Conservation (phyloP, 2,797 vertebrate genomes). For the Sebastes minor region DNA sequence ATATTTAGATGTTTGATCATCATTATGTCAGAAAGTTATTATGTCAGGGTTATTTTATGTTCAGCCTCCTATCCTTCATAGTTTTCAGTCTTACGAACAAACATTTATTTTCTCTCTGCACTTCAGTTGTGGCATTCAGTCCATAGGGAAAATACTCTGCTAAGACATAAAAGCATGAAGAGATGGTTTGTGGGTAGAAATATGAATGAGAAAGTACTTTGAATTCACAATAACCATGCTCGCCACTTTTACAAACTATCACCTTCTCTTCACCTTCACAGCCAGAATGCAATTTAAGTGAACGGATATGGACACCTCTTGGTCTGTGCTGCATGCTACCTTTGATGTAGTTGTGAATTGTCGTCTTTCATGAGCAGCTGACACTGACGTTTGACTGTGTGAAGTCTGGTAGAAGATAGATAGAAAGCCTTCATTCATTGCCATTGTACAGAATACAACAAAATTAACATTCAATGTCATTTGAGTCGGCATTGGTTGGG, state of each 20-base stretch:
- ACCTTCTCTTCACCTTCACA: background rate
- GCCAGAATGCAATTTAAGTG: background rate
- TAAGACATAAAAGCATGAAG: background rate
- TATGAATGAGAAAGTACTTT: background rate
- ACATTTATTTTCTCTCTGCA: background rate
- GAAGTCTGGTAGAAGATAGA: background rate
- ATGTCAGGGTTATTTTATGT: constrained; percentile 9
- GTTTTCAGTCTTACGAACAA: constrained; percentile 4
- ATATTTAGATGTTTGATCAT: constrained; percentile 35
- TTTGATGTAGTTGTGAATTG: background rate
- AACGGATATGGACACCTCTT: background rate
- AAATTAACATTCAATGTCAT: background rate
- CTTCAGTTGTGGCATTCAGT: background rate
- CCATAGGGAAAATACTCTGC: background rate
- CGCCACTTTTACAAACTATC: background rate
- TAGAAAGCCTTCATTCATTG: background rate
- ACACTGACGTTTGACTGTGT: background rate
- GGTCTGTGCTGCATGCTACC: background rate
- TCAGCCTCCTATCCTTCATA: background rate
- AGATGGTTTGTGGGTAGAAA: background rate
- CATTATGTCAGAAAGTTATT: constrained; percentile 23
- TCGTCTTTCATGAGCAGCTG: background rate
- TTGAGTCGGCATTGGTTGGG: background rate
- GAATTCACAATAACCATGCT: background rate
- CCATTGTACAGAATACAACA: background rate